phyloP scores from a whole-genome alignment of 2,113 vertebrate genomes.

The Mormoops blainvillei region DNA sequence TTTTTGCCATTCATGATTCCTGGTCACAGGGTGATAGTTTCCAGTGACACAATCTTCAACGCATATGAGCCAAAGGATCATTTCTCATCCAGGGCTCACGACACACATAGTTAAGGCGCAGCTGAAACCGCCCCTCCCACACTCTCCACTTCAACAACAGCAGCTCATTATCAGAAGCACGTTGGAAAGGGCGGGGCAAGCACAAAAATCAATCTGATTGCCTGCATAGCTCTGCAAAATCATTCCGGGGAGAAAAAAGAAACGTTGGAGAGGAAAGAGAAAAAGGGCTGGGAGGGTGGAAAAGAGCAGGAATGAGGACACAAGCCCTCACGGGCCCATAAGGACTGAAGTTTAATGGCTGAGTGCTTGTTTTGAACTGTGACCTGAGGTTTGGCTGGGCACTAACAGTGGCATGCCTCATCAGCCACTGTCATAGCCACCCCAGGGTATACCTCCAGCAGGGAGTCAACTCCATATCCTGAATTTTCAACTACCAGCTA shows the following conservation, averaged over 20 bases:
- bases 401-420: constrained; percentile 85
- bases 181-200: constrained; percentile 64
- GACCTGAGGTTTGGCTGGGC: constrained; percentile 84
- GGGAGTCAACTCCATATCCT: constrained; percentile 78
- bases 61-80: constrained; percentile 52
- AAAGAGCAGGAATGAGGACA: constrained; percentile 59
- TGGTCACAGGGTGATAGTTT: constrained; percentile 68
- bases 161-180: constrained; percentile 32
- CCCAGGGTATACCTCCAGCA: constrained; percentile 81
- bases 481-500: constrained; percentile 81
- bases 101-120: neutral
- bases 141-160: constrained; percentile 44
- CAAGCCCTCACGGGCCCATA: constrained; percentile 40
- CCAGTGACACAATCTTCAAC: constrained; percentile 64
- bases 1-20: constrained; percentile 75
- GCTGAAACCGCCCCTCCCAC: neutral
- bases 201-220: constrained; percentile 72
- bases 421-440: constrained; percentile 82
- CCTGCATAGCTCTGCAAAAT: constrained; percentile 66
- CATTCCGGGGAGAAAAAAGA: constrained; percentile 55
- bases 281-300: constrained; percentile 26
- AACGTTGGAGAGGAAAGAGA: constrained; percentile 21
- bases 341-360: constrained; percentile 78
- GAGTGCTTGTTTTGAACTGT: constrained; percentile 81
- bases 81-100: constrained; percentile 64